Conservation (phyloP, 2,797 vertebrate genomes). For the Phataginus tricuspis region DNA sequence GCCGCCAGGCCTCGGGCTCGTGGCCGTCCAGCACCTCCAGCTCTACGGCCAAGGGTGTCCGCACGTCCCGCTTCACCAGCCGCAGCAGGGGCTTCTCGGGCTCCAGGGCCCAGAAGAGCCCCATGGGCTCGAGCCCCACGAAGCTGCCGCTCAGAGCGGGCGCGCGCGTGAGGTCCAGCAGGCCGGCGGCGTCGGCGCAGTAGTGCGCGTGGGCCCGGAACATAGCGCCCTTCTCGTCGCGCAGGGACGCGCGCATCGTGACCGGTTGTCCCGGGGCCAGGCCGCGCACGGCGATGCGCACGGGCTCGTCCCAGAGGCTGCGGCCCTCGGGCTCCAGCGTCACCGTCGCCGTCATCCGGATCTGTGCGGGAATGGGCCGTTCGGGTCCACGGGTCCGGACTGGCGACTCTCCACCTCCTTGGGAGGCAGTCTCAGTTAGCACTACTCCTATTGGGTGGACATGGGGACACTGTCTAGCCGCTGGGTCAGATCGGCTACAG, state of each 20-base stretch:
- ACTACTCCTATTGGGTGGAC: fast-evolving
- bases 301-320: conserved; percentile 88
- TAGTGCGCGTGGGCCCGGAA: conserved; percentile 88
- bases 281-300: conserved; percentile 86
- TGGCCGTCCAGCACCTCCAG: conserved; percentile 85
- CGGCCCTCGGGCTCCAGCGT: conserved; percentile 80
- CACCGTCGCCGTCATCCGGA: neutral
- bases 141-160: conserved; percentile 91
- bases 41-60: conserved; percentile 83
- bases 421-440: neutral
- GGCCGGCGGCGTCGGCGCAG: conserved; percentile 84
- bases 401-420: fast-evolving
- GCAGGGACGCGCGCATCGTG: conserved; percentile 84
- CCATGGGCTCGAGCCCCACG: conserved; percentile 91
- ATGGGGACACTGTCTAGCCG: neutral
- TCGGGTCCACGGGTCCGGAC: too few species aligned
- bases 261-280: conserved; percentile 86
- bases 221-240: conserved; percentile 85
- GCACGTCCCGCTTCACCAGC: conserved; percentile 66
- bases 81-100: conserved; percentile 82
- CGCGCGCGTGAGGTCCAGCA: conserved; percentile 85
- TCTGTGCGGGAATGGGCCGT: too few species aligned
- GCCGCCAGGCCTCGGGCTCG: conserved; percentile 35
- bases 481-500: neutral
- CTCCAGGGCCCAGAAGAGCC: conserved; percentile 90